Conservation (phyloP, 1,140 invertebrate species). For the Gonioctena quinquepunctata region DNA sequence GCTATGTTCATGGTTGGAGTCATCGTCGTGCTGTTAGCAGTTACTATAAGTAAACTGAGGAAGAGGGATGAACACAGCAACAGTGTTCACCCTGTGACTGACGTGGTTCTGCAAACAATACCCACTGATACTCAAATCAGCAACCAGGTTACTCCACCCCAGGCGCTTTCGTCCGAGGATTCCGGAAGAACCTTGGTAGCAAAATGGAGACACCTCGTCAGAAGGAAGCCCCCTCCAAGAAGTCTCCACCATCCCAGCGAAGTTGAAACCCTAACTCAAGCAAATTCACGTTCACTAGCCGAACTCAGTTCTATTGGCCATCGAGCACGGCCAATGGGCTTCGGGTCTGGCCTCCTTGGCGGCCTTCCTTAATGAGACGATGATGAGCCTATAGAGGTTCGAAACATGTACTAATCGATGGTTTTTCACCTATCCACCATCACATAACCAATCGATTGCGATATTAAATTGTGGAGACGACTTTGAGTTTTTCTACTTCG, state of each 20-base stretch:
- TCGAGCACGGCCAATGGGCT: neutral
- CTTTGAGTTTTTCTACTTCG: too few relatives aligned
- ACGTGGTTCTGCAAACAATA: constrained; percentile 64
- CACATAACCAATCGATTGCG: too few relatives aligned
- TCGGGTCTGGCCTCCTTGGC: constrained; percentile 4
- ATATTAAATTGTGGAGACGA: too few relatives aligned
- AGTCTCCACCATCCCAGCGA: constrained; percentile 80
- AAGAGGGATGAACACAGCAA: constrained; percentile 77
- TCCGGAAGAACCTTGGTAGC: constrained; percentile 80
- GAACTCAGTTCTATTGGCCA: neutral
- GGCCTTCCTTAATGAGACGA: constrained; percentile 35
- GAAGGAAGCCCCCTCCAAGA: constrained; percentile 78
- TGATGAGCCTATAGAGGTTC: too few relatives aligned
- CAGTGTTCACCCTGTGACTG: constrained; percentile 61
- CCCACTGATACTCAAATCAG: constrained; percentile 35
- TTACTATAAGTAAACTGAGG: constrained; percentile 80
- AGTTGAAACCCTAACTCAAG: constrained; percentile 83
- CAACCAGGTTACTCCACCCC: constrained; percentile 31
- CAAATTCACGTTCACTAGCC: constrained; percentile 83
- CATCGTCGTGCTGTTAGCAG: constrained; percentile 74
- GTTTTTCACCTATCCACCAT: too few relatives aligned
- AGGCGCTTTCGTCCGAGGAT: constrained; percentile 67
- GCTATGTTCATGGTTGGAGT: constrained; percentile 77
- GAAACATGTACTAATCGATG: too few relatives aligned
- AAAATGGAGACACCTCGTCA: constrained; percentile 79